phyloP scores from a whole-genome alignment of 2,888 invertebrate genomes.

The Ennomos erosarius region DNA sequence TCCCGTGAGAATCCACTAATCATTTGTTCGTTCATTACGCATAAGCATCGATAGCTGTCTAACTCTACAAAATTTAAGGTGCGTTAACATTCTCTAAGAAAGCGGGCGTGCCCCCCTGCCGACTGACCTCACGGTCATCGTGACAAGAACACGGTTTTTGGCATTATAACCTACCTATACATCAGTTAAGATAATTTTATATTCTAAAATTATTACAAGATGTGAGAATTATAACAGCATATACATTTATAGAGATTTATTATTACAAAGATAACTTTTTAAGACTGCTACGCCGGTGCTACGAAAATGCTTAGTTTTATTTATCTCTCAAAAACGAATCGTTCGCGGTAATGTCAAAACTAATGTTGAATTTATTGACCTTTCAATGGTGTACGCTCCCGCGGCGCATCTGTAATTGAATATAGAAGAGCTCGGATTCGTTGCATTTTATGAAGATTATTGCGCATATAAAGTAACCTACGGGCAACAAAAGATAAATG shows the following conservation, averaged over 20 bases:
- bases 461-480: conserved; percentile 26
- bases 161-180: conserved; percentile 46
- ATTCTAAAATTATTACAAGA: conserved; percentile 36
- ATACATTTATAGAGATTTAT: not conserved
- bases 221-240: conserved; percentile 25
- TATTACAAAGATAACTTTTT: not conserved
- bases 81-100: conserved; percentile 51
- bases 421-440: conserved; percentile 8
- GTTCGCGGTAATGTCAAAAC: conserved; percentile 6
- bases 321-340: conserved; percentile 1
- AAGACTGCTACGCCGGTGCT: conserved; percentile 32
- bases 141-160: conserved; percentile 54
- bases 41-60: conserved; percentile 51
- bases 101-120: conserved; percentile 58
- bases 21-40: conserved; percentile 48
- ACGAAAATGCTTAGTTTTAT: conserved; percentile 21
- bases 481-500: conserved; percentile 40
- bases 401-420: conserved; percentile 14
- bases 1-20: conserved; percentile 64
- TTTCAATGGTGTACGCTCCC: conserved; percentile 11
- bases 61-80: conserved; percentile 49
- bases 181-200: conserved; percentile 44
- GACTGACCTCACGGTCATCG: conserved; percentile 65
- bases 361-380: conserved; percentile 12
- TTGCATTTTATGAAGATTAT: conserved; percentile 37